Conservation (phyloP, 2,888 invertebrate genomes). For the Mesorhabditis spiculigera region DNA sequence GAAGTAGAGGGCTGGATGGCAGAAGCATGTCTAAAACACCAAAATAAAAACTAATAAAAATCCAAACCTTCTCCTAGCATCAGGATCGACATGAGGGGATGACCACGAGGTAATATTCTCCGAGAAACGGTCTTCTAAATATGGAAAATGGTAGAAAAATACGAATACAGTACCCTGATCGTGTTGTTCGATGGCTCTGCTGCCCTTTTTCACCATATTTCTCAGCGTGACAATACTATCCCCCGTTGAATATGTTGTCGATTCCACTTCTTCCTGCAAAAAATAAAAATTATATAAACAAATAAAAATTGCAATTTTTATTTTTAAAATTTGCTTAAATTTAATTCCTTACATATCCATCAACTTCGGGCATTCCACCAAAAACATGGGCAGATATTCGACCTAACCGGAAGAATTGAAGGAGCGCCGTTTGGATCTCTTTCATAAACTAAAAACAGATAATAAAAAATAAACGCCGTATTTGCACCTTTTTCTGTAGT, state of each 20-base stretch:
- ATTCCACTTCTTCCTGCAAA: background rate
- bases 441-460: background rate
- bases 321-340: background rate
- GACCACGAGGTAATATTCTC: too few species aligned
- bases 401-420: background rate
- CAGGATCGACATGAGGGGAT: background rate
- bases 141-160: too few species aligned
- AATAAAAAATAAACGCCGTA: too few species aligned
- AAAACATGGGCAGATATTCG: background rate
- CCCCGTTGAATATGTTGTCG: background rate
- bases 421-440: background rate
- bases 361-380: background rate
- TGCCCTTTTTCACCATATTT: background rate
- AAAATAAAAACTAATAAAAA: background rate
- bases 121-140: too few species aligned
- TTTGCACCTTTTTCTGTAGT: too few species aligned
- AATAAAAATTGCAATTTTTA: too few species aligned
- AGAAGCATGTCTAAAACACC: background rate
- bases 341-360: background rate
- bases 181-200: background rate
- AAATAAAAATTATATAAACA: background rate
- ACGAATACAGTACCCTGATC: too few species aligned
- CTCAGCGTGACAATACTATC: background rate
- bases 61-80: background rate
- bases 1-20: background rate